phyloP scores from a whole-genome alignment of 1,140 invertebrate species.

The Aphelenchoides besseyi region DNA sequence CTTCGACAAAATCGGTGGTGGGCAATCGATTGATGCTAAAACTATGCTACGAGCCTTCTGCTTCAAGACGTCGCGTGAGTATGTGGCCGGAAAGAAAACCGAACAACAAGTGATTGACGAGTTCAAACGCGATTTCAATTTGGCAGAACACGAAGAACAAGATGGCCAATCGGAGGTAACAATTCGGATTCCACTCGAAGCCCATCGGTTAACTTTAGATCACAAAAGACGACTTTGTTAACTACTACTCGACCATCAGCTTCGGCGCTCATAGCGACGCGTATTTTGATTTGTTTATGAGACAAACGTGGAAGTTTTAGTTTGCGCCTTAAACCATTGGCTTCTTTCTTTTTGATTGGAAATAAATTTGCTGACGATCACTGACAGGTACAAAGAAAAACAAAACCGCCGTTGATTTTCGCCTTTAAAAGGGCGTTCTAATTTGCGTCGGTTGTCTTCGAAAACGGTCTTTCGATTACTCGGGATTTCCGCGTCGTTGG shows the following conservation, averaged over 20 bases:
- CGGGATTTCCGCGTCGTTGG: too few relatives aligned
- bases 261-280: constrained; percentile 21
- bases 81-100: constrained; percentile 7
- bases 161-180: background rate
- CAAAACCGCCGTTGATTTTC: too few relatives aligned
- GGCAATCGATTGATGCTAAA: background rate
- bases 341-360: too few relatives aligned
- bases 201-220: too few relatives aligned
- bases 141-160: constrained; percentile 12
- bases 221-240: constrained; percentile 31
- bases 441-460: too few relatives aligned
- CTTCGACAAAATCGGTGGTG: background rate
- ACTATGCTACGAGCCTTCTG: constrained; percentile 2
- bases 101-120: background rate
- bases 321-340: too few relatives aligned
- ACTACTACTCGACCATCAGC: constrained; percentile 26
- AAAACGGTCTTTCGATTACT: too few relatives aligned
- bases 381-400: too few relatives aligned
- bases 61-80: constrained; percentile 15
- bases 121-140: constrained; percentile 15
- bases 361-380: too few relatives aligned
- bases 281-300: constrained; percentile 31
- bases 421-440: too few relatives aligned
- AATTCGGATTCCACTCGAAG: background rate
- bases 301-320: constrained; percentile 27